phyloP scores from a whole-genome alignment of 2,888 invertebrate species.

The Eupeodes latifasciatus region DNA sequence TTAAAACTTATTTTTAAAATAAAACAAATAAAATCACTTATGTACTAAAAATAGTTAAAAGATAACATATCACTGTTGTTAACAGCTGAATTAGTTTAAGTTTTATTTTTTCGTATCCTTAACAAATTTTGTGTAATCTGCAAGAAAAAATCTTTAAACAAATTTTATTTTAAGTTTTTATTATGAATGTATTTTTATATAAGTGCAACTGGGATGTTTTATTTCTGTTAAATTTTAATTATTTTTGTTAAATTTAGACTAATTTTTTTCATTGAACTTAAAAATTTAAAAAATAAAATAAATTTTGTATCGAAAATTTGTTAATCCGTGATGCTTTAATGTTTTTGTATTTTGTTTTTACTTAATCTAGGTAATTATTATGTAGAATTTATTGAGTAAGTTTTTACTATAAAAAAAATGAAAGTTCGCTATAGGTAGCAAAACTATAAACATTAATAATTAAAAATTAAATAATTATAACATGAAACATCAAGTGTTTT shows the following conservation, averaged over 20 bases:
- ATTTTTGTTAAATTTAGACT: slow-evolving; percentile 74
- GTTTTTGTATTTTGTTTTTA: slow-evolving; percentile 31
- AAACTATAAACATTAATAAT: slow-evolving; percentile 70
- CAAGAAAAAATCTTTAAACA: slow-evolving; percentile 3
- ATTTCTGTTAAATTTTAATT: slow-evolving; percentile 65
- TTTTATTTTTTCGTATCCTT: slow-evolving; percentile 5
- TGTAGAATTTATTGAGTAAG: slow-evolving; percentile 68
- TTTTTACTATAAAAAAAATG: slow-evolving; percentile 71
- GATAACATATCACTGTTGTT: slow-evolving; percentile 67
- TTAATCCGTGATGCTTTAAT: slow-evolving; percentile 68
- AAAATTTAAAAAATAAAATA: not conserved
- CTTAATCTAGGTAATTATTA: slow-evolving; percentile 62
- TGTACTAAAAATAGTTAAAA: slow-evolving; percentile 24
- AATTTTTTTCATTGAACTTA: slow-evolving; percentile 64
- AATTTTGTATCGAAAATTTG: slow-evolving; percentile 63
- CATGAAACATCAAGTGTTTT: slow-evolving; percentile 20
- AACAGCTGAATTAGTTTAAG: slow-evolving; percentile 51
- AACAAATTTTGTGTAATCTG: not conserved
- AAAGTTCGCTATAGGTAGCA: slow-evolving; percentile 72
- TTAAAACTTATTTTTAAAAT: slow-evolving; percentile 44
- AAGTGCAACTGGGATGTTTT: slow-evolving; percentile 69
- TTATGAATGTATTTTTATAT: slow-evolving; percentile 16
- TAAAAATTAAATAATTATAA: slow-evolving; percentile 64
- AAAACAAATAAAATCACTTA: slow-evolving; percentile 1
- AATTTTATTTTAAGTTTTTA: slow-evolving; percentile 29